Evolutionary conservation across 2,113 vertebrate species (phyloP).

Genomic region (Sinosuthora webbiana): DNA sequence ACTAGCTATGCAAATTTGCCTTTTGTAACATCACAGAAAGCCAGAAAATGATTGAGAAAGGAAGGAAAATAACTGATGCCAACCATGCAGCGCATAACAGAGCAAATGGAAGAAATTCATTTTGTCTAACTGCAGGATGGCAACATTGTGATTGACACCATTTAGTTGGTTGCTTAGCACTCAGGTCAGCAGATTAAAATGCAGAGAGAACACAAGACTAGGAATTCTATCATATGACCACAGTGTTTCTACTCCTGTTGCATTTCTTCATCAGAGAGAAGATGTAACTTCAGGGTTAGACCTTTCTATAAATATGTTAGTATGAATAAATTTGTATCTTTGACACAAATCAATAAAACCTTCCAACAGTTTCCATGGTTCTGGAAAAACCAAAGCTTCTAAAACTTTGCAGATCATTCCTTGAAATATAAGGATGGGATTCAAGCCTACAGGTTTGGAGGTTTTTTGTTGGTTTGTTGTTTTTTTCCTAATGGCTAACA

Average conservation of each 20-base stretch:
- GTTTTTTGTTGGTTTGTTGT: neutral
- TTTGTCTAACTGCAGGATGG: neutral
- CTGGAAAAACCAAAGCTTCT: neutral
- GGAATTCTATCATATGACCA: neutral
- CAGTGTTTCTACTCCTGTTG: neutral
- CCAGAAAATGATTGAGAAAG: neutral
- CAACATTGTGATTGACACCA: neutral
- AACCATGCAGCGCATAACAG: neutral
- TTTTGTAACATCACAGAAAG: conserved; percentile 37
- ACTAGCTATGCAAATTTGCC: conserved; percentile 22
- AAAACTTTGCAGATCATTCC: neutral
- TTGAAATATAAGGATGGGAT: neutral
- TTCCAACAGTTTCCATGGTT: neutral
- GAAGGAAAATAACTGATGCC: neutral
- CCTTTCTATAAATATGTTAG: neutral
- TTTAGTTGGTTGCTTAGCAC: neutral
- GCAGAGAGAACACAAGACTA: neutral
- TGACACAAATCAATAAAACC: neutral
- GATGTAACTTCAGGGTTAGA: neutral
- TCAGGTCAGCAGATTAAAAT: neutral
- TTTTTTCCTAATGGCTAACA: neutral
- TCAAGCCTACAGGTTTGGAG: neutral
- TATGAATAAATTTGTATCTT: neutral
- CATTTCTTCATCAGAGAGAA: neutral
- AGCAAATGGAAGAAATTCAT: neutral